A percentile compares a stretch with the other conserved stretches of the same genome.
Conservation (phyloP, 2,888 invertebrate genomes). For the Acanthosoma haemorrhoidale region DNA sequence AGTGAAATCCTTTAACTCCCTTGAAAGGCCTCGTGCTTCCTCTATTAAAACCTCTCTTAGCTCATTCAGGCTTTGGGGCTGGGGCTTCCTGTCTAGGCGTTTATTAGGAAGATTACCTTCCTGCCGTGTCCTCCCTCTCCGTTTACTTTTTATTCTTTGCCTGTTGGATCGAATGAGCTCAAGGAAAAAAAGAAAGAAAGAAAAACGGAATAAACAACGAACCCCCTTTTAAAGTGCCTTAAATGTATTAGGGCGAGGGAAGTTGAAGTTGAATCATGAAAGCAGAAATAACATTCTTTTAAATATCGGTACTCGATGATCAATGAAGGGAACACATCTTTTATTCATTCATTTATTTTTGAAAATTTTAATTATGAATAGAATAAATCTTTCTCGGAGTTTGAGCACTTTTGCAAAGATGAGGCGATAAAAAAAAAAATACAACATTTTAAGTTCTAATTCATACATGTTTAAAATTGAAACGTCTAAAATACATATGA, state of each 20-base stretch:
- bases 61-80: background rate
- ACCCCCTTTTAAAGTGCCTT: background rate
- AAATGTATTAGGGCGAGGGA: background rate
- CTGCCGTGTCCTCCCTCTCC: background rate
- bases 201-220: slow-evolving; percentile 2
- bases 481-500: too few relatives aligned
- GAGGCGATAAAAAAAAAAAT: too few relatives aligned
- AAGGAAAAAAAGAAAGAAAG: background rate
- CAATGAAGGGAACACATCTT: background rate
- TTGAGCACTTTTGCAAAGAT: background rate
- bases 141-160: background rate
- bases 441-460: too few relatives aligned
- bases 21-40: too few relatives aligned
- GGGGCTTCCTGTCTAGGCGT: background rate
- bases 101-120: background rate
- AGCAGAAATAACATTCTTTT: background rate
- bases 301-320: background rate
- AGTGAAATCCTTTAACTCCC: too few relatives aligned
- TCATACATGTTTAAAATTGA: too few relatives aligned
- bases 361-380: background rate
- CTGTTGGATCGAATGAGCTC: background rate
- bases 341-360: background rate
- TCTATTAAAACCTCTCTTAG: too few relatives aligned
- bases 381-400: background rate
- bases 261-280: background rate